Evolutionary conservation across 1,140 invertebrate species (phyloP), one percentile per base, ranked within the genome.

Genomic region (Pachypeltis micranthus): DNA sequence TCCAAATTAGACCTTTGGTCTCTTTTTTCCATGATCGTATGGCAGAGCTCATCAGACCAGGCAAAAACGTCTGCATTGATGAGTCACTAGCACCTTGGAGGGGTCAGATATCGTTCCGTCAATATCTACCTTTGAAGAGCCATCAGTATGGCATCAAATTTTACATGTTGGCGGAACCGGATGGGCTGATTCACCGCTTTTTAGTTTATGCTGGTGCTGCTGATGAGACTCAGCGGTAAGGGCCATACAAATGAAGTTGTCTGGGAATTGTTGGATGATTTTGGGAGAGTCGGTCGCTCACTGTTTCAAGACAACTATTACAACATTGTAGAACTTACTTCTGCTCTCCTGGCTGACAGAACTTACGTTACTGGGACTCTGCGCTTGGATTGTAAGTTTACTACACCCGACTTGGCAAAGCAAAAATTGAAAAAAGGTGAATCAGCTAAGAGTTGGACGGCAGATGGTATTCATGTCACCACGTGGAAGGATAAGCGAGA

Each of bases 61-160:
- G n/a, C n/a, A n/a, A n/a, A n/a, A n/a, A n/a, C n/a, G n/a, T n/a
- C n/a, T n/a, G n/a, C n/a, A n/a, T n/a, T n/a, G n/a, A n/a, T n/a
- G n/a, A n/a, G n/a, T n/a, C n/a, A n/a, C n/a, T n/a, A n/a, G n/a
- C n/a, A n/a, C n/a, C n/a, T n/a, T 76, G 72, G 51, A 66, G 71
- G 67, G 74, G 74, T 14, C 61, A 73, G 3, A 59, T 76, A 23
- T 51, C 34, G 19, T 72, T 76, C 55, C 70, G 69, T 28, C 73
- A 76, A 63, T 78, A 77, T 65, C 73, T 75, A 23, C 70, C 73
- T n/a, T 69, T 67, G 24, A 76, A 76, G 65, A 67, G 66, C 44
- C 67, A 73, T 57, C 69, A 70, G 61, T 76, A 73, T 67, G 71
- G 73, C n/a, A 64, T 75, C 19, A 75, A 74, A 68, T 47, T 72